Evolutionary conservation across 2,888 invertebrate species (phyloP).

Genomic region (Monopis laevigella): DNA sequence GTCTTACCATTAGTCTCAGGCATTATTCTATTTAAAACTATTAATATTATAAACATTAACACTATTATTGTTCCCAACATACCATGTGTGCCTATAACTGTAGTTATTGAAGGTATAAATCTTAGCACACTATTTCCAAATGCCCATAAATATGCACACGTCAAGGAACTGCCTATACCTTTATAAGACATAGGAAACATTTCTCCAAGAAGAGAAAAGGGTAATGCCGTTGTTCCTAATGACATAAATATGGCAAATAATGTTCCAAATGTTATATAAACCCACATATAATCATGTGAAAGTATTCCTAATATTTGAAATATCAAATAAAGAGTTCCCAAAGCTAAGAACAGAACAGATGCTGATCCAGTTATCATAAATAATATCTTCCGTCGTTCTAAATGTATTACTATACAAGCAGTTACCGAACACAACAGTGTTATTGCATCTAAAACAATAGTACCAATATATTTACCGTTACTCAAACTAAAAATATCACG

Average conservation of each 20-base stretch:
- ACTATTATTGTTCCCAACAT: constrained; percentile 17
- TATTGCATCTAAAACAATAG: constrained; percentile 23
- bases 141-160: constrained; percentile 24
- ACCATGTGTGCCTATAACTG: constrained; percentile 19
- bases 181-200: constrained; percentile 25
- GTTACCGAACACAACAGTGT: constrained; percentile 24
- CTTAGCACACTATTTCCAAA: constrained; percentile 23
- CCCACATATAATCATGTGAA: constrained; percentile 22
- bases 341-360: constrained; percentile 21
- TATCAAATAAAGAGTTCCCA: constrained; percentile 19
- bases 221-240: constrained; percentile 23
- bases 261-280: constrained; percentile 21
- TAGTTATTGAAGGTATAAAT: constrained; percentile 18
- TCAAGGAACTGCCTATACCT: constrained; percentile 24
- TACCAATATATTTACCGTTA: constrained; percentile 24
- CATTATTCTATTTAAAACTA: constrained; percentile 20
- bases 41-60: constrained; percentile 19
- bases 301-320: constrained; percentile 21
- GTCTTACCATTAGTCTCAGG: constrained; percentile 22
- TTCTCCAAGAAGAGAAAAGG: constrained; percentile 23
- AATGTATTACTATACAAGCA: constrained; percentile 23
- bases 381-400: constrained; percentile 22
- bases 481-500: constrained; percentile 21
- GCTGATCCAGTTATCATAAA: constrained; percentile 23
- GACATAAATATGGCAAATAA: constrained; percentile 25